These are phyloP conservation scores for Aphaenogaster rudis DNA, from an alignment of 1,140 invertebrate genomes.

Conservation along the genomic window DNA sequence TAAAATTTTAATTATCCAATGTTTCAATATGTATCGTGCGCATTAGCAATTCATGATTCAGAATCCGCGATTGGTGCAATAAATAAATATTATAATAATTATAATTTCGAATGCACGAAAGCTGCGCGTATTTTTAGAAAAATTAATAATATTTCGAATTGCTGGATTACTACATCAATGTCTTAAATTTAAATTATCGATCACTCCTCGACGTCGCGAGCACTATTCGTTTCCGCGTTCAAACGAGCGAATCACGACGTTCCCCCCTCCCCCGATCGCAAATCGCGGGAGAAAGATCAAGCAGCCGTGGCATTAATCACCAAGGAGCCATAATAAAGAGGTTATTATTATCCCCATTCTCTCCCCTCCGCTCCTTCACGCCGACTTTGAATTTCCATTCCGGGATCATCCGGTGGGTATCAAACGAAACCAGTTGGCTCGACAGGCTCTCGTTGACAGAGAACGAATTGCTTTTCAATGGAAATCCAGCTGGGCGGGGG, in stretches of 20 bases:
- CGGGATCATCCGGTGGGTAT: constrained; percentile 39
- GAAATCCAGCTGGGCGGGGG: constrained; percentile 58
- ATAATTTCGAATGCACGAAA: neutral
- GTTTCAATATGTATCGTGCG: neutral
- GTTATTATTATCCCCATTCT: constrained; percentile 58
- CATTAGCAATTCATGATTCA: neutral
- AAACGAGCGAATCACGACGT: constrained; percentile 1
- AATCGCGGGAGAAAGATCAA: constrained; percentile 34
- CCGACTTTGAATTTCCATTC: constrained; percentile 15
- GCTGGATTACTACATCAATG: constrained; percentile 22
- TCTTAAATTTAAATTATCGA: constrained; percentile 8
- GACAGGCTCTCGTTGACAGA: constrained; percentile 72
- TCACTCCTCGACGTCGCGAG: constrained; percentile 35
- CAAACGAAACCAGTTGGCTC: constrained; percentile 66
- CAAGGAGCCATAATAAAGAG: constrained; percentile 64
- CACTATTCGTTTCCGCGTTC: constrained; percentile 9
- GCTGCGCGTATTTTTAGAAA: neutral
- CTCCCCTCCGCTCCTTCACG: neutral
- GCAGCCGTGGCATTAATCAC: constrained; percentile 59
- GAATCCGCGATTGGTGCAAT: neutral
- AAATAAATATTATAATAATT: neutral
- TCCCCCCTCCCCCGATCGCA: neutral
- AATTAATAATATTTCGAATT: neutral
- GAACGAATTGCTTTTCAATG: constrained; percentile 78
- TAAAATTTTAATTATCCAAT: neutral